Base-by-base conservation (phyloP, 2,888 invertebrate species). In the Drosophila merina region DNA sequence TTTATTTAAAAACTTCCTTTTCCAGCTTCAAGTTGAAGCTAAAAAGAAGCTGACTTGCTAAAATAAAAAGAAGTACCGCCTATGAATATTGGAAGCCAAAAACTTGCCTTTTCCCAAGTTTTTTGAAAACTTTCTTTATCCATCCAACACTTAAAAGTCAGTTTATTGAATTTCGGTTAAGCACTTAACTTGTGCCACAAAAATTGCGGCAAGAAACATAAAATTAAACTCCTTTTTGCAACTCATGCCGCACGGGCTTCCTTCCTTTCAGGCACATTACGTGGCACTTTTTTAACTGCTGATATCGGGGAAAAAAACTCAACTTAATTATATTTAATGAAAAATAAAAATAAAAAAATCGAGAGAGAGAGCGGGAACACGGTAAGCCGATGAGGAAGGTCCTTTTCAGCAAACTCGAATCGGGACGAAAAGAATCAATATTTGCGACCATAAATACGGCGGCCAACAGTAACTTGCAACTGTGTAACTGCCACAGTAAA, bases 371-470 rank as follows among this genome's bases (percentile, higher is more conserved):
- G n/a, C 0, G 20, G 10, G 20, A 44, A 10, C 2, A 26, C 6
- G 10, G 1, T 8, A 12, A 26, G 45, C 26, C 28, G 36, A 14
- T 9, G 38, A 20, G 38, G 38, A 20, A 20, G 28, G 28, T 45
- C 31, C 54, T 45, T 66, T 66, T 52, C 45, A 52, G 54, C 59
- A 45, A 56, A 38, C 59, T 45, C 20, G 45, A 56, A 36, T 26
- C 56, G 55, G 45, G 20, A 26, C 45, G 9, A 42, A 58, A 50
- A 76, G 69, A 71, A 69, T 69, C 69, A 69, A 69, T 69, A 69
- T 70, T 69, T 70, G 71, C 69, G 36, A 57, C 70, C 57, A 68
- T 68, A 69, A 68, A 68, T 68, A 68, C 68, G 36, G 47, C 68
- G 36, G 47, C 47, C 40, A 45, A 12, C 20, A 33, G 55, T 42